phyloP scores from a whole-genome alignment of 2,113 vertebrate genomes.

The Grammomys dolichurus region DNA sequence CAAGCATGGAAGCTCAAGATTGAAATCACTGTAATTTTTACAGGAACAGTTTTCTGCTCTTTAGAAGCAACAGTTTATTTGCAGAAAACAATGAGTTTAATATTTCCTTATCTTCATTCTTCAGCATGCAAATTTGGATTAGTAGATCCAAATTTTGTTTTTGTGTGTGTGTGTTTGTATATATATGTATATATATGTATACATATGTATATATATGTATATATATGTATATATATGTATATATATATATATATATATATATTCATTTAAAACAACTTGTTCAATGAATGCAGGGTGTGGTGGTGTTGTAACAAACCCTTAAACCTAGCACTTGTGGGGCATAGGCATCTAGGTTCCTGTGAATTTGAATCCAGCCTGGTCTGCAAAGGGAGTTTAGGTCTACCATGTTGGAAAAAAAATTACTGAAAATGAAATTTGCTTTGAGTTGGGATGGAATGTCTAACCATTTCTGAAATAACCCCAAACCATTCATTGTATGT shows the following conservation, averaged over 20 bases:
- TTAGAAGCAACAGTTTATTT: neutral
- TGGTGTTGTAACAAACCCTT: neutral
- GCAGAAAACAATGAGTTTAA: neutral
- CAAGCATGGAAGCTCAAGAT: neutral
- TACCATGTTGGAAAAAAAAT: neutral
- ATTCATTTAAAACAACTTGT: neutral
- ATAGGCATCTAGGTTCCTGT: neutral
- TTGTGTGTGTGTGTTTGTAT: too few species aligned
- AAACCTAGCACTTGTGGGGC: neutral
- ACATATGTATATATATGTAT: too few species aligned
- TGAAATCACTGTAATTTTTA: neutral
- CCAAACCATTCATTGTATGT: neutral
- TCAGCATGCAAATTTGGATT: neutral
- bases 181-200: too few species aligned
- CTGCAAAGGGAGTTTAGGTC: neutral
- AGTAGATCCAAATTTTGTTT: neutral
- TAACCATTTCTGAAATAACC: neutral
- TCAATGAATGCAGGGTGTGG: neutral
- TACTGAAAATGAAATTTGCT: neutral
- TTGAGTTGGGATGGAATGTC: neutral
- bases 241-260: too few species aligned
- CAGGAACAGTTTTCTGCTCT: neutral
- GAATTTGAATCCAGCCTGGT: neutral
- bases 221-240: too few species aligned
- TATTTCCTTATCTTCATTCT: neutral